A percentile compares a stretch with the other conserved stretches of the same genome.
phyloP scores from a whole-genome alignment of 2,797 vertebrate species.

The Euphonia xanthogaster region DNA sequence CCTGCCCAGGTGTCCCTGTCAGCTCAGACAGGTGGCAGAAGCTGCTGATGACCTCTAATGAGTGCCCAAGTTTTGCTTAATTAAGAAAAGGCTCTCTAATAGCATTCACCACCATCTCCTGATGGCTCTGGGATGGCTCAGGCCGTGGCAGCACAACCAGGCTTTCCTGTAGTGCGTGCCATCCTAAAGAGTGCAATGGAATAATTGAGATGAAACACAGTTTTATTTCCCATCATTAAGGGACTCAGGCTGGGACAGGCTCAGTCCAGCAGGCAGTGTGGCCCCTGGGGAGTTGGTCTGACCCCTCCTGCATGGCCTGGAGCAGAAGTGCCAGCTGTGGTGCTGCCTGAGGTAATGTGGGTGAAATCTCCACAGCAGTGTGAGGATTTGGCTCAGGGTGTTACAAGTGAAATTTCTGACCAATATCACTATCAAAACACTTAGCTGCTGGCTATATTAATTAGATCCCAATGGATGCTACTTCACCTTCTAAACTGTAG shows the following conservation, averaged over 20 bases:
- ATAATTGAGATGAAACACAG: not conserved
- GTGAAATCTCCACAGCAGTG: not conserved
- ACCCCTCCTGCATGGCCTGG: not conserved
- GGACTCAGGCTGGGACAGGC: not conserved
- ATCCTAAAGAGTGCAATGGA: not conserved
- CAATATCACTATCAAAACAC: not conserved
- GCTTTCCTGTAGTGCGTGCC: not conserved
- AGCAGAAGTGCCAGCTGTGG: not conserved
- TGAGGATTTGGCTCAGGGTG: not conserved
- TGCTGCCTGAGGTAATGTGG: not conserved
- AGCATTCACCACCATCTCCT: not conserved
- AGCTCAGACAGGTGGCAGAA: not conserved
- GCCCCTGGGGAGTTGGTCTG: not conserved
- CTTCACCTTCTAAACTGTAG: not conserved
- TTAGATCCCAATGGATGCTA: not conserved
- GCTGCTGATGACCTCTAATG: not conserved
- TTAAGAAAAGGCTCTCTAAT: not conserved
- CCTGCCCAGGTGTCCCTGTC: not conserved
- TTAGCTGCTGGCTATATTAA: not conserved
- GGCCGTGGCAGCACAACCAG: not conserved
- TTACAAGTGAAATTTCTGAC: not conserved
- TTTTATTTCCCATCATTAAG: not conserved
- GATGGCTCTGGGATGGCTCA: not conserved
- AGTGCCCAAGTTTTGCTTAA: not conserved
- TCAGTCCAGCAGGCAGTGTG: fast-evolving